Evolutionary conservation across 2,888 invertebrate genomes (phyloP).

Genomic region (Ferrisia virgata): DNA sequence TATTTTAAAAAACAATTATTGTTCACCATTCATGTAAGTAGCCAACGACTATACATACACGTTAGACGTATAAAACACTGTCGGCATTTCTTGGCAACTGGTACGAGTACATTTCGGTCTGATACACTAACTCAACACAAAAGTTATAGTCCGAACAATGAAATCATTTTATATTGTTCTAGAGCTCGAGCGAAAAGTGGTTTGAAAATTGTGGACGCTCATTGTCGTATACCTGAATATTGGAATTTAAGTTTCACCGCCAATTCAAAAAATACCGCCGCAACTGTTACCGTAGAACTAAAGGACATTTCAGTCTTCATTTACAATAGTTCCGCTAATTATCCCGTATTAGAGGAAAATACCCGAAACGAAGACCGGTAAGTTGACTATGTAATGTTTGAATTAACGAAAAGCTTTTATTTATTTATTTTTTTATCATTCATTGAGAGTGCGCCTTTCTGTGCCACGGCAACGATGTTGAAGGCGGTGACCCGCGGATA

Average conservation of each 20-base stretch:
- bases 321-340: conserved; percentile 36
- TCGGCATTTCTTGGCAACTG: conserved; percentile 11
- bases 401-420: conserved; percentile 2
- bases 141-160: conserved; percentile 21
- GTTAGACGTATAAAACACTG: background rate
- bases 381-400: background rate
- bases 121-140: conserved; percentile 1
- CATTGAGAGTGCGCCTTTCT: background rate
- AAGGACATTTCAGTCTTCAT: conserved; percentile 29
- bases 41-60: background rate
- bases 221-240: conserved; percentile 67
- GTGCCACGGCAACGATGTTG: background rate
- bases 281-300: conserved; percentile 80
- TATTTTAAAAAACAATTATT: background rate
- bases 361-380: conserved; percentile 28
- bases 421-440: background rate
- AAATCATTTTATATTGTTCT: conserved; percentile 50
- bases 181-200: conserved; percentile 90
- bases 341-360: background rate
- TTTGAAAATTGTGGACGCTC: conserved; percentile 77
- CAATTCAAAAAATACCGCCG: conserved; percentile 80
- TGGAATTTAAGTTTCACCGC: conserved; percentile 89
- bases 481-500: background rate
- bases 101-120: background rate
- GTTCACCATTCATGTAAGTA: background rate